These are phyloP conservation scores for Callorhinus ursinus DNA, from an alignment of 2,113 vertebrate genomes.

Conservation along the genomic window DNA sequence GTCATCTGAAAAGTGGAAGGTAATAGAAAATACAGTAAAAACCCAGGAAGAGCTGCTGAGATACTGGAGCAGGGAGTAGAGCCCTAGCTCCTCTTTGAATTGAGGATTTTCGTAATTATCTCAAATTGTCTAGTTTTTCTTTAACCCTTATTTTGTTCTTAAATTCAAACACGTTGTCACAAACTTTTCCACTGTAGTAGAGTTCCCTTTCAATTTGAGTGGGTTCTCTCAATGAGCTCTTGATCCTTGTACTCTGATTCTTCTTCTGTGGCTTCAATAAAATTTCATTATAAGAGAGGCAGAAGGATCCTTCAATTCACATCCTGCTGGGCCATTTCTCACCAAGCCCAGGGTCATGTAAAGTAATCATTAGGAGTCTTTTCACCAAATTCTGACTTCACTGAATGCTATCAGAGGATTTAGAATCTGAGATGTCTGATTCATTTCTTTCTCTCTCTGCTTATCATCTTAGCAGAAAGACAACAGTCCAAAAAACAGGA, in stretches of 20 bases:
- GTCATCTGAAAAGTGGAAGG: not conserved
- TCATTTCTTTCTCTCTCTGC: constrained; percentile 9
- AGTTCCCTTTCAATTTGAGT: constrained; percentile 16
- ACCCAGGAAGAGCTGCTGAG: not conserved
- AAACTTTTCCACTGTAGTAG: not conserved
- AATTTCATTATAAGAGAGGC: not conserved
- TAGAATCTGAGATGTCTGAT: not conserved
- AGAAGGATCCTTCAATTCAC: not conserved
- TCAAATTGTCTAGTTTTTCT: constrained; percentile 32
- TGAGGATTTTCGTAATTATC: constrained; percentile 28
- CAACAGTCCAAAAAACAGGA: not conserved
- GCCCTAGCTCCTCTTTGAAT: not conserved
- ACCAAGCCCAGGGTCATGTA: not conserved
- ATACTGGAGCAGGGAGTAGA: not conserved
- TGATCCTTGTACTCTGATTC: not conserved
- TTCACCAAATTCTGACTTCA: not conserved
- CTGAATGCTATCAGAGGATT: not conserved
- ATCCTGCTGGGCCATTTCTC: not conserved
- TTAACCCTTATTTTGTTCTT: constrained; percentile 21
- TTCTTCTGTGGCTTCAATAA: not conserved
- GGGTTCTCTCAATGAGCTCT: not conserved
- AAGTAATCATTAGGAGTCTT: not conserved
- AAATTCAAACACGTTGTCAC: not conserved
- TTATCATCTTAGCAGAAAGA: not conserved
- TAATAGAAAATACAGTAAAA: not conserved